phyloP scores from a whole-genome alignment of 2,113 vertebrate species.

The Leptobrachium ailaonicum region DNA sequence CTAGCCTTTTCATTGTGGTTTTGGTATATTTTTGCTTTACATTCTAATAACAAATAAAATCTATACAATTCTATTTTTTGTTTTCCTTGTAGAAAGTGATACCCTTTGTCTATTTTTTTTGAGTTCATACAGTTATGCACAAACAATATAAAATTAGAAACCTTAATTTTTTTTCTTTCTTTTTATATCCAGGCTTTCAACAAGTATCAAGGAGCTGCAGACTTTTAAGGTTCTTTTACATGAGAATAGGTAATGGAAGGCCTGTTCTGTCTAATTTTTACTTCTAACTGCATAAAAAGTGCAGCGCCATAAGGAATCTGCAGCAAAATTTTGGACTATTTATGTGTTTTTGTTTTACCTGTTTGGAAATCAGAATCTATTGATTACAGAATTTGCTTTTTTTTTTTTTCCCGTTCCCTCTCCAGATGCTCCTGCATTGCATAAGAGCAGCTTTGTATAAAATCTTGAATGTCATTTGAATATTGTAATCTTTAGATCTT shows the following conservation, averaged over 20 bases:
- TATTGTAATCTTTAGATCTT: no score
- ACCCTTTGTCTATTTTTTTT: no score
- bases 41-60: no score
- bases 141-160: no score
- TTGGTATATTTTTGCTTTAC: no score
- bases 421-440: background rate
- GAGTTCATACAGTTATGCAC: no score
- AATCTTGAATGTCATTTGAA: background rate
- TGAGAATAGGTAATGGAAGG: constrained; percentile 83
- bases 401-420: background rate
- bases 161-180: constrained; percentile 12
- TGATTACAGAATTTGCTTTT: constrained; percentile 2
- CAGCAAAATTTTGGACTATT: background rate
- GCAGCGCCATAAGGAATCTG: background rate
- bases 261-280: background rate
- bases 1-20: no score
- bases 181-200: constrained; percentile 80
- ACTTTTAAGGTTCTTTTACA: constrained; percentile 85
- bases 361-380: background rate
- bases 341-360: background rate
- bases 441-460: background rate
- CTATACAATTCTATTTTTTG: no score
- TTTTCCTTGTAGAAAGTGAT: no score
- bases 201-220: constrained; percentile 89
- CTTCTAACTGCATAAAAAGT: background rate